A percentile compares a stretch with the other conserved stretches of the same genome.
Evolutionary conservation across 2,888 invertebrate genomes (phyloP).

Genomic region (Allolobophora icterica): DNA sequence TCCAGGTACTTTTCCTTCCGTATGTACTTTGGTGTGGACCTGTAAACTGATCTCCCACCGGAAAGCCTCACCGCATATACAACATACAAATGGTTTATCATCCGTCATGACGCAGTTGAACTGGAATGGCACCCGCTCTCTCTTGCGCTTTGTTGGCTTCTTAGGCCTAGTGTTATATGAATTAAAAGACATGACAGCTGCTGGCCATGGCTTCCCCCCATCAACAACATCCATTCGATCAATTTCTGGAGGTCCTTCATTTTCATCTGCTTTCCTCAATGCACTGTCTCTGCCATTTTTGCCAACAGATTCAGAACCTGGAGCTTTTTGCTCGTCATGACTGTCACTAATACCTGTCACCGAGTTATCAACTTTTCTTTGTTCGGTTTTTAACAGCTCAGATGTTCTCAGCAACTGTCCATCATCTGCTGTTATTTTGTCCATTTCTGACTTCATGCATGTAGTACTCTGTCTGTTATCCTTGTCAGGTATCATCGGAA

Average conservation of each 20-base stretch:
- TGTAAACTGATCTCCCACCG: constrained; percentile 46
- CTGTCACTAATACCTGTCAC: constrained; percentile 15
- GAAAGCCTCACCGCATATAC: constrained; percentile 39
- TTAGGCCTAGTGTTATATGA: constrained; percentile 21
- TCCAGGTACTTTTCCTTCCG: constrained; percentile 30
- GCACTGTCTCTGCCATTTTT: not conserved
- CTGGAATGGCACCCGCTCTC: constrained; percentile 32
- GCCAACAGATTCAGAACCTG: not conserved
- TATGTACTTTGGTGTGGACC: constrained; percentile 41
- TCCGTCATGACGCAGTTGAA: constrained; percentile 46
- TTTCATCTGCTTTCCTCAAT: not conserved
- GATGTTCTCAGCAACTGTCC: constrained; percentile 28
- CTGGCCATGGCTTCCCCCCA: not conserved
- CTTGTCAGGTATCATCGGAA: not conserved
- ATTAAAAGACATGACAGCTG: not conserved
- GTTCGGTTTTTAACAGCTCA: constrained; percentile 20
- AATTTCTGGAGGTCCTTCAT: not conserved
- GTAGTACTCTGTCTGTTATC: not conserved
- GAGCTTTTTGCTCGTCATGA: constrained; percentile 18
- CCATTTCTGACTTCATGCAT: not conserved
- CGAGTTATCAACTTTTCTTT: not conserved
- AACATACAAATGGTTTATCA: constrained; percentile 44
- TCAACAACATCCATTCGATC: not conserved
- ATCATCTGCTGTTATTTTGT: not conserved
- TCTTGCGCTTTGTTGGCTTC: constrained; percentile 12